These are phyloP conservation scores for Drosophila trapezifrons DNA, from an alignment of 1,140 invertebrate species.

Conservation along the genomic window DNA sequence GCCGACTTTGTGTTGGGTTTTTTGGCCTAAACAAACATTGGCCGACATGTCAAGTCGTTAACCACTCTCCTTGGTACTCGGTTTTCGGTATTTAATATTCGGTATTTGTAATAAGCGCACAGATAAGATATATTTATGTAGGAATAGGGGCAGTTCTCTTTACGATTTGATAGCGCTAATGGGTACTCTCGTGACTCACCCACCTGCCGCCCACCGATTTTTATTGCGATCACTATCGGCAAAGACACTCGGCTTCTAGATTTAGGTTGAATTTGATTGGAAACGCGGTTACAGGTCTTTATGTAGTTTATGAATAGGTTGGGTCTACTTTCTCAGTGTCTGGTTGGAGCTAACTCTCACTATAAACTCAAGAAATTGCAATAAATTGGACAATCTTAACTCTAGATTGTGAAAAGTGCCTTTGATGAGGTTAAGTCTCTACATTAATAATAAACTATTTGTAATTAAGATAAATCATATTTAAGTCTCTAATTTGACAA, in stretches of 20 bases:
- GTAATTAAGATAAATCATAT: neutral
- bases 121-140: slow-evolving; percentile 1
- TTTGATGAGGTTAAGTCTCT: neutral
- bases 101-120: neutral
- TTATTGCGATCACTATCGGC: slow-evolving; percentile 4
- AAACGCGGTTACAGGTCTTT: neutral
- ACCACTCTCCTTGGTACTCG: neutral
- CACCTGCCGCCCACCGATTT: slow-evolving; percentile 1
- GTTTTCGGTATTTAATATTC: neutral
- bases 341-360: too few relatives aligned
- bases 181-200: slow-evolving; percentile 3
- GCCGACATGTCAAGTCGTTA: slow-evolving; percentile 6
- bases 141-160: neutral
- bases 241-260: neutral
- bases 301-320: too few relatives aligned
- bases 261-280: neutral
- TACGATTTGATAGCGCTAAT: neutral
- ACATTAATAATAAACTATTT: too few relatives aligned
- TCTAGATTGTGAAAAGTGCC: too few relatives aligned
- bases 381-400: too few relatives aligned
- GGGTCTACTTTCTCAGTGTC: neutral
- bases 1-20: too few relatives aligned
- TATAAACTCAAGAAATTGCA: neutral
- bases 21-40: slow-evolving; percentile 7
- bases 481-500: neutral